Percentiles rank a stretch among this genome's conserved stretches.
Evolutionary conservation across 2,113 vertebrate genomes (phyloP).

Genomic region (Eulemur macaco): DNA sequence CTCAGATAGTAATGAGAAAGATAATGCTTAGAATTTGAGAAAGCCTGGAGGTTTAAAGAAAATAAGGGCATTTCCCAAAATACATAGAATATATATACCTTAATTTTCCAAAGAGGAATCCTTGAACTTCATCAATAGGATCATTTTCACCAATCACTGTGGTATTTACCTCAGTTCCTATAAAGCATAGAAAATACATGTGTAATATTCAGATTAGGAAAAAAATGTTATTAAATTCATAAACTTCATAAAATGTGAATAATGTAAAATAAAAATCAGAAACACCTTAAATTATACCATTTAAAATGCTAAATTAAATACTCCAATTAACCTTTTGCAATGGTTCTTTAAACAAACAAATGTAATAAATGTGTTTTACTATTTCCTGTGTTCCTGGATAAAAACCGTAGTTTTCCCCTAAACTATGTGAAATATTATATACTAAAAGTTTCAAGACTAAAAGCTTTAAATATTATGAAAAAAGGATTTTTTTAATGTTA

Average conservation of each 20-base stretch:
- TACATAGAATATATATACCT: constrained; percentile 85
- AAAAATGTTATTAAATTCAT: background rate
- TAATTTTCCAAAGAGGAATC: constrained; percentile 97
- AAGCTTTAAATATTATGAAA: constrained; percentile 21
- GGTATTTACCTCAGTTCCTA: constrained; percentile 92
- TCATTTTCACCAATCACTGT: constrained; percentile 95
- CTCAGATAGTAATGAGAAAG: background rate
- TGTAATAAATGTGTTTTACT: constrained; percentile 13
- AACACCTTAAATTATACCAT: constrained; percentile 7
- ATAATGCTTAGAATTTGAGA: background rate
- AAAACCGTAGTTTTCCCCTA: background rate
- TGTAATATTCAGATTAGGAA: constrained; percentile 32
- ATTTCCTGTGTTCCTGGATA: background rate
- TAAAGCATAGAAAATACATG: constrained; percentile 48
- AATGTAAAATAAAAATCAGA: background rate
- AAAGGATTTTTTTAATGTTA: background rate
- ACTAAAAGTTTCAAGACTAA: constrained; percentile 44
- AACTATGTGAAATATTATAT: constrained; percentile 1
- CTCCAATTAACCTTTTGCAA: background rate
- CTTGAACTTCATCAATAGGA: constrained; percentile 97
- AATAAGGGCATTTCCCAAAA: background rate
- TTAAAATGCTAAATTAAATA: background rate
- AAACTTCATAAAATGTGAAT: background rate
- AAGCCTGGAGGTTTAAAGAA: background rate
- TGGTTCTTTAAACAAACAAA: background rate